A percentile compares a stretch with the other conserved stretches of the same genome.
Conservation (phyloP, 2,888 invertebrate species). For the Parochlus steinenii region DNA sequence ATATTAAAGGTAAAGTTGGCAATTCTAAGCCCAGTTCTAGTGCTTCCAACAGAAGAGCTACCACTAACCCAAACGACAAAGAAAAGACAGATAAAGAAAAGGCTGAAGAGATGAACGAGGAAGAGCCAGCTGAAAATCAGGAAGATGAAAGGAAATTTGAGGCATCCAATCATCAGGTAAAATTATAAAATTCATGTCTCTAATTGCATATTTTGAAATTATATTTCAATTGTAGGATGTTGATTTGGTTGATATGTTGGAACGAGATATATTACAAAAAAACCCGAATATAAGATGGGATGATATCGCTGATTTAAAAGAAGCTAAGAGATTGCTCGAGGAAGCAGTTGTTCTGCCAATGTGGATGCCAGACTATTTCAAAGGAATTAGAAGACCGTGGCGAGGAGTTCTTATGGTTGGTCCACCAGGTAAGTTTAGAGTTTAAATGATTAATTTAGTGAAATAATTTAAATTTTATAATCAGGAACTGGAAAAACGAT, state of each 20-base stretch:
- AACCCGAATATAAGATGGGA: constrained; percentile 94
- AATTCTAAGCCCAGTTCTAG: constrained; percentile 6
- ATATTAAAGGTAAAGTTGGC: constrained; percentile 8
- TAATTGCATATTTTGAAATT: too few species aligned
- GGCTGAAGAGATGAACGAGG: constrained; percentile 45
- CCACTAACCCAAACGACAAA: too few species aligned
- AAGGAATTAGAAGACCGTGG: constrained; percentile 90
- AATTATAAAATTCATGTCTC: too few species aligned
- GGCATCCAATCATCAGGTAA: constrained; percentile 51
- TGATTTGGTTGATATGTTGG: constrained; percentile 85
- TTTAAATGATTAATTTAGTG: not conserved
- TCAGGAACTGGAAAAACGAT: constrained; percentile 84
- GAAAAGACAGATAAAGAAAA: constrained; percentile 39
- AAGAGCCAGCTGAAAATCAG: constrained; percentile 34
- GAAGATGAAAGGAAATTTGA: constrained; percentile 72
- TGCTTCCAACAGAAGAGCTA: constrained; percentile 14
- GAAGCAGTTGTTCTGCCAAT: constrained; percentile 96
- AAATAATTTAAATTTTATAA: constrained; percentile 1
- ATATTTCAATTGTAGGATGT: too few species aligned
- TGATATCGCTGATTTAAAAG: constrained; percentile 77
- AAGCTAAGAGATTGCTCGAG: constrained; percentile 79
- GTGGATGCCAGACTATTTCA: constrained; percentile 97
- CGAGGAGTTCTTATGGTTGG: constrained; percentile 92
- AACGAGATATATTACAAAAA: constrained; percentile 91
- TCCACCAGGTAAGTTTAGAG: constrained; percentile 39